These are phyloP conservation scores for Chrosomus eos DNA, from an alignment of 2,797 vertebrate species.

Conservation along the genomic window DNA sequence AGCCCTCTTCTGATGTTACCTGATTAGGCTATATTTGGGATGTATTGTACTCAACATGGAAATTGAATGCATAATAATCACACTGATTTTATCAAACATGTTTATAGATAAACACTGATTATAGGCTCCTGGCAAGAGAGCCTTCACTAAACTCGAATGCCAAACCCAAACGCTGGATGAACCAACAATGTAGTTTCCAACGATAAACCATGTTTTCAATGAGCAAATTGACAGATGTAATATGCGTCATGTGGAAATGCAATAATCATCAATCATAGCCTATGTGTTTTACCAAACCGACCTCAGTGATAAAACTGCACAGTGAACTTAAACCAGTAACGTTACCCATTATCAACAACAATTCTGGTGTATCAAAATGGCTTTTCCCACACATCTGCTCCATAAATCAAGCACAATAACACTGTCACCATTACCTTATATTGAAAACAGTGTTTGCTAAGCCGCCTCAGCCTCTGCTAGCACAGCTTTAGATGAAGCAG, in stretches of 20 bases:
- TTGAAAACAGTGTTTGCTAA: not conserved
- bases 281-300: not conserved
- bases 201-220: not conserved
- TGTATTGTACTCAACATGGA: not conserved
- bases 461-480: not conserved
- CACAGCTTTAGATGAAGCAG: slow-evolving; percentile 2
- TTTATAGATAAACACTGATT: not conserved
- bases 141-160: not conserved
- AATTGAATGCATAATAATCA: not conserved
- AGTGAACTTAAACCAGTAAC: not conserved
- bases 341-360: not conserved
- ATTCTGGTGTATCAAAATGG: slow-evolving; percentile 40
- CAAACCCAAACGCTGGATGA: not conserved
- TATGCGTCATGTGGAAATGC: not conserved
- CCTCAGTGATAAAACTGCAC: not conserved
- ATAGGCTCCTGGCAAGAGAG: not conserved
- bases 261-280: not conserved
- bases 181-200: not conserved
- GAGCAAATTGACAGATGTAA: not conserved
- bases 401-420: not conserved
- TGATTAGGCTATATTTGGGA: not conserved
- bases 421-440: slow-evolving; percentile 10
- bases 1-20: not conserved
- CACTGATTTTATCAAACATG: not conserved
- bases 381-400: slow-evolving; percentile 9